phyloP scores from a whole-genome alignment of 2,888 invertebrate species.

The Cantharis flavilabris region DNA sequence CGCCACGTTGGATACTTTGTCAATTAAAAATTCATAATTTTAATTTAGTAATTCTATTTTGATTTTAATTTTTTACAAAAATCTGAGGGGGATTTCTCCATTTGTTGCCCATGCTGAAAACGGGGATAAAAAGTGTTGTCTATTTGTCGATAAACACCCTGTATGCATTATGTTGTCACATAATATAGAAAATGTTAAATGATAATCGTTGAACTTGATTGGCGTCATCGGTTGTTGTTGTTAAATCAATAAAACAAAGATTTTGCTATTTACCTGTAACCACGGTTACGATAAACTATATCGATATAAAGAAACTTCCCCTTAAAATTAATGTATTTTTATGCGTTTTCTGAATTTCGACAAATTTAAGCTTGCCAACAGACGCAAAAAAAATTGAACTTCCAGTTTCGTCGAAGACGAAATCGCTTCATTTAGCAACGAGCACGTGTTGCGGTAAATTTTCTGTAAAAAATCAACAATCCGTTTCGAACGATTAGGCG shows the following conservation, averaged over 20 bases:
- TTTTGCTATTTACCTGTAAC: conserved; percentile 24
- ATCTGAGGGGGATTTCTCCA: no score
- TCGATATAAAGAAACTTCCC: neutral
- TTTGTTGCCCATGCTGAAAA: neutral
- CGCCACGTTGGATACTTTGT: no score
- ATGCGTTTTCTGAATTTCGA: neutral
- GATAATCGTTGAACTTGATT: neutral
- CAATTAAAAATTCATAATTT: no score
- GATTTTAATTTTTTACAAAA: no score
- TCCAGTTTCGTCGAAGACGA: neutral
- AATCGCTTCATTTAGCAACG: conserved; percentile 1
- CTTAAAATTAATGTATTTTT: neutral
- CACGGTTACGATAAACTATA: conserved; percentile 1
- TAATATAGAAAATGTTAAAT: neutral
- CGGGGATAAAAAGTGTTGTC: neutral
- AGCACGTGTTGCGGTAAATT: conserved; percentile 15
- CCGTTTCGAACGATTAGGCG: conserved; percentile 6
- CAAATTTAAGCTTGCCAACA: neutral
- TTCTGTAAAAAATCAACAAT: conserved; percentile 5
- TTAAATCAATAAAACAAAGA: conserved; percentile 19
- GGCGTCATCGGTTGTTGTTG: conserved; percentile 17
- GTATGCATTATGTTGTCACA: neutral
- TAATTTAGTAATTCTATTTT: no score
- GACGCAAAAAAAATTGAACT: neutral
- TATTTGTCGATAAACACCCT: neutral